A percentile compares a stretch with the other conserved stretches of the same genome.
phyloP scores from a whole-genome alignment of 1,140 invertebrate genomes.

The Harlomillsia oculata region DNA sequence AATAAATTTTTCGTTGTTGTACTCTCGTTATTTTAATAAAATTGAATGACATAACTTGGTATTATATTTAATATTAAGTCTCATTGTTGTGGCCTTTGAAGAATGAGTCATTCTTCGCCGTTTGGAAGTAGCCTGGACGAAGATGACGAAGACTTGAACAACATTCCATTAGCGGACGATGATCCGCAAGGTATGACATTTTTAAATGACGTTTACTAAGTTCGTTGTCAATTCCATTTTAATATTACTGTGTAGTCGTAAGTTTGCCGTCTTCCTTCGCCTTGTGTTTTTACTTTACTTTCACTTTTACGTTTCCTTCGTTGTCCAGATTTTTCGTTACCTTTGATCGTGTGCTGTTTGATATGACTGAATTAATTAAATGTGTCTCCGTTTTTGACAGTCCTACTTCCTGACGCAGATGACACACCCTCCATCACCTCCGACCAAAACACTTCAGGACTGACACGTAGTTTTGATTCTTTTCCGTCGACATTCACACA shows the following conservation, averaged over 20 bases:
- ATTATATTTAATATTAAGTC: slow-evolving; percentile 1
- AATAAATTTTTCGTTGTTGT: too few species aligned
- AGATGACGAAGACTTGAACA: slow-evolving; percentile 60
- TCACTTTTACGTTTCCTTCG: too few species aligned
- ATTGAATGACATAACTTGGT: slow-evolving; percentile 3
- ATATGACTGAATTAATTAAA: too few species aligned
- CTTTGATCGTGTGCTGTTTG: too few species aligned
- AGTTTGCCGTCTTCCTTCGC: too few species aligned
- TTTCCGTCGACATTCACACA: slow-evolving; percentile 82
- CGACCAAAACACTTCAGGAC: slow-evolving; percentile 12
- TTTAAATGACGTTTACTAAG: too few species aligned
- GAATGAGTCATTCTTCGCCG: not conserved
- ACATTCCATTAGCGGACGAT: slow-evolving; percentile 79
- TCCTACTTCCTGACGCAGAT: slow-evolving; percentile 4
- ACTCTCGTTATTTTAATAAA: too few species aligned
- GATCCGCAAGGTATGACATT: slow-evolving; percentile 65
- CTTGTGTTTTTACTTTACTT: too few species aligned
- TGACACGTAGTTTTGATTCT: slow-evolving; percentile 66
- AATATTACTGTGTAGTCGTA: too few species aligned
- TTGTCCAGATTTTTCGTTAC: too few species aligned
- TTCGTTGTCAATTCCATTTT: too few species aligned
- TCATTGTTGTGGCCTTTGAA: not conserved
- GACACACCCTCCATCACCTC: slow-evolving; percentile 10
- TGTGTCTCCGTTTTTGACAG: slow-evolving; percentile 4
- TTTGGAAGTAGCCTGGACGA: slow-evolving; percentile 5